phyloP scores from a whole-genome alignment of 2,113 vertebrate genomes.

The Amia ocellicauda region DNA sequence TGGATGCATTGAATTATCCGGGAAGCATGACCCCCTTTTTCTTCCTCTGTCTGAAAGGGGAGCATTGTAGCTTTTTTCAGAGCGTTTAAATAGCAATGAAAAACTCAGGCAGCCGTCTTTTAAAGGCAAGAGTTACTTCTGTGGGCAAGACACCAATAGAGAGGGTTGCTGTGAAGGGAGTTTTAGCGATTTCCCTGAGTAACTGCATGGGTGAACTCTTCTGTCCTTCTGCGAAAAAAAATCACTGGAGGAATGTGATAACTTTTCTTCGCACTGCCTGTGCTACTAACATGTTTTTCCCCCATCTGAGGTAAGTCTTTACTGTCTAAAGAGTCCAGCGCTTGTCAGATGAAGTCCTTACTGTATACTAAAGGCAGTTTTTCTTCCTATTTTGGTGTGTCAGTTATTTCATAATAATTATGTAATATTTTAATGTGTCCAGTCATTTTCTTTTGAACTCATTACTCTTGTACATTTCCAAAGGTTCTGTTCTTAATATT shows the following conservation, averaged over 20 bases:
- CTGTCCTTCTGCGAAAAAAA: too few species aligned
- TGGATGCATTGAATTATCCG: conserved; percentile 18
- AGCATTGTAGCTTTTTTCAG: conserved; percentile 43
- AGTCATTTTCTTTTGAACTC: neutral
- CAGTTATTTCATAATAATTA: neutral
- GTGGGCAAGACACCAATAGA: neutral
- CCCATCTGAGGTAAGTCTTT: conserved; percentile 30
- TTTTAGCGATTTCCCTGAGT: neutral
- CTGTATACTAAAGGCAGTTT: neutral
- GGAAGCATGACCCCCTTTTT: conserved; percentile 37
- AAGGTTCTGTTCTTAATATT: neutral
- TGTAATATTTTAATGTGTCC: neutral
- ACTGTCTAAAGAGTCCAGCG: conserved; percentile 11
- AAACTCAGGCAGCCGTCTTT: conserved; percentile 34
- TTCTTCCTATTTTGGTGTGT: neutral
- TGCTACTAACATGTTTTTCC: neutral
- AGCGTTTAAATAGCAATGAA: conserved; percentile 37
- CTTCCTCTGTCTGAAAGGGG: conserved; percentile 39
- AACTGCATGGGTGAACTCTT: neutral
- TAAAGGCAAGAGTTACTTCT: conserved; percentile 36
- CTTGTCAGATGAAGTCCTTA: neutral
- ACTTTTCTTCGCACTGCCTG: conserved; percentile 1
- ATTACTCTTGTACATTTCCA: neutral
- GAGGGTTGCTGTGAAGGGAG: neutral
- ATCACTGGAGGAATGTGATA: conserved; percentile 13